A percentile compares a stretch with the other conserved stretches of the same genome.
Evolutionary conservation across 64 coral and sea anemone species (phyloP).

Genomic region (Platygyra sinensis): DNA sequence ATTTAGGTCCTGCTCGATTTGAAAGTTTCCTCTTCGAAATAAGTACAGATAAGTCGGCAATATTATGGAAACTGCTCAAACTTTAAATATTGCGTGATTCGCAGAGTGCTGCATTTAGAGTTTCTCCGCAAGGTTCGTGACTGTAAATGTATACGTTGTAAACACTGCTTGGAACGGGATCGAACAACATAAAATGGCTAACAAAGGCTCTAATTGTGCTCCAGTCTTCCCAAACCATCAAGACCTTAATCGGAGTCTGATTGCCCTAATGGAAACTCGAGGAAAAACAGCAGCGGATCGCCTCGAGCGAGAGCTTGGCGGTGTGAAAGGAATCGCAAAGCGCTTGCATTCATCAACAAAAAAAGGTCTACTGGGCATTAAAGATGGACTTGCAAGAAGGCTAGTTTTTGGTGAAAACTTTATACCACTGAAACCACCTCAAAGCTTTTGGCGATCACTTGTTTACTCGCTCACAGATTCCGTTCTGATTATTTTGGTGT

Average conservation of each 20-base stretch:
- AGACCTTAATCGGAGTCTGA: slow-evolving; percentile 13
- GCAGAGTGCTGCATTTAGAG: not conserved
- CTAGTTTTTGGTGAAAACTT: slow-evolving; percentile 58
- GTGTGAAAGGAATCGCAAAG: slow-evolving; percentile 51
- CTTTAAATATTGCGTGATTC: not conserved
- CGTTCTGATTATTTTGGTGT: slow-evolving; percentile 56
- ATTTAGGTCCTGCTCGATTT: not conserved
- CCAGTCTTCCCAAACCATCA: slow-evolving; percentile 43
- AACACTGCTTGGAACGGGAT: not conserved
- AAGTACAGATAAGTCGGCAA: too few species aligned
- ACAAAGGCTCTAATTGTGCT: not conserved
- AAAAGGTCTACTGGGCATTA: slow-evolving; percentile 74
- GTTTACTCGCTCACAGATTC: slow-evolving; percentile 66
- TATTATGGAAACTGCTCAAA: not conserved
- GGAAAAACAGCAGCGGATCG: slow-evolving; percentile 24
- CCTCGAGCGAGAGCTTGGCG: slow-evolving; percentile 63
- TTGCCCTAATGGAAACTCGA: slow-evolving; percentile 50
- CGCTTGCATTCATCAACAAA: slow-evolving; percentile 68
- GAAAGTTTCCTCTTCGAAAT: not conserved
- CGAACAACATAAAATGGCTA: not conserved
- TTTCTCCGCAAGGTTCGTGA: not conserved
- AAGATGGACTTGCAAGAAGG: slow-evolving; percentile 50
- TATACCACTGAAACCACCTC: slow-evolving; percentile 9
- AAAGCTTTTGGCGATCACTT: slow-evolving; percentile 55
- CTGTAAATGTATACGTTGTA: not conserved